Evolutionary conservation across 2,888 invertebrate species (phyloP).

Genomic region (Heterodera filipjevi): DNA sequence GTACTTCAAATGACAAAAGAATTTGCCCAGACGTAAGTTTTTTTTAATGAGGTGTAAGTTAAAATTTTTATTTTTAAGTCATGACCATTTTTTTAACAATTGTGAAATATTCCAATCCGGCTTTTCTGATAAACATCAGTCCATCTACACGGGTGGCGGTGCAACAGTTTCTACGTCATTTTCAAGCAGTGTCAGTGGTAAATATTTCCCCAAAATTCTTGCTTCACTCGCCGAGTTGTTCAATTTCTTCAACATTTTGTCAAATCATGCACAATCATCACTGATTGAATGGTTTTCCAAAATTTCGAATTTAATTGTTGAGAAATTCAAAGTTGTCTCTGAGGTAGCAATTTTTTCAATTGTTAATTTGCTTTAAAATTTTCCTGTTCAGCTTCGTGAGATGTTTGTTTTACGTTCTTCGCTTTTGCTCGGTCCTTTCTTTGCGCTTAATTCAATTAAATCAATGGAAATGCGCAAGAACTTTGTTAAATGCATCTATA

Average conservation of each 20-base stretch:
- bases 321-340: constrained; percentile 16
- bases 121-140: not conserved
- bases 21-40: constrained; percentile 35
- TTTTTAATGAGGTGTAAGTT: not conserved
- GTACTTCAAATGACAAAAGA: constrained; percentile 29
- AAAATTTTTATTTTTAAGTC: constrained; percentile 7
- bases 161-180: not conserved
- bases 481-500: constrained; percentile 22
- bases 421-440: constrained; percentile 17
- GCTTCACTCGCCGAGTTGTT: constrained; percentile 21
- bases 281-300: constrained; percentile 28
- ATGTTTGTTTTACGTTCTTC: constrained; percentile 20
- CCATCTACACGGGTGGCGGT: not conserved
- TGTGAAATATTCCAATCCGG: constrained; percentile 32
- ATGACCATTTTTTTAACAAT: constrained; percentile 31
- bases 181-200: not conserved
- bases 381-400: not conserved
- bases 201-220: constrained; percentile 35
- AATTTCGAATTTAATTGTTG: constrained; percentile 1
- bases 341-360: constrained; percentile 18
- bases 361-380: too few species aligned
- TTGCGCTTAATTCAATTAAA: constrained; percentile 19
- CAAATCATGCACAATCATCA: not conserved
- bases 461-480: constrained; percentile 26
- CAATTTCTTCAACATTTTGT: not conserved